Evolutionary conservation across 2,888 invertebrate genomes (phyloP), one percentile per base, ranked within the genome.

Genomic region (Iselma pallidipennis): DNA sequence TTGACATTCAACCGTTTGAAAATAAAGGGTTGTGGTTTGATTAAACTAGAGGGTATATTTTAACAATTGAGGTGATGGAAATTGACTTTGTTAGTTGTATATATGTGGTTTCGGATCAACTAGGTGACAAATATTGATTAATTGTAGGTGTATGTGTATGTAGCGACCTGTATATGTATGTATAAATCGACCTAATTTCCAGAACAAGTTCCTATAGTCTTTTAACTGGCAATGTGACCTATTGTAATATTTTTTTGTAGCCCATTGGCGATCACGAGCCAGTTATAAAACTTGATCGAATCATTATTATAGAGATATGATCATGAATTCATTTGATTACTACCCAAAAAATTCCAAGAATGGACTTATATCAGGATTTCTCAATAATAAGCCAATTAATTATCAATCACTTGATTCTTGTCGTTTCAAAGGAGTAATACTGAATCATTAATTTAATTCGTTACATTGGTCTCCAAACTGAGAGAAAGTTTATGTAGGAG

Each of bases 351-450:
- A 37, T 16, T 19, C 37, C 16, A 16, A 16, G 16, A 37, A 37
- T 16, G 9, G 9, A 37, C 29, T 37, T n/a, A n/a, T n/a, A 37
- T 37, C 16, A 37, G 14, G 16, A 14, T 51, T 28, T 51, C 21
- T 28, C 51, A 12, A 51, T 29, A 51, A 51, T 51, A 51, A 51
- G 21, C 28, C 51, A 50, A 50, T 28, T 50, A 50, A 50, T 50
- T 50, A n/a, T 1, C 25, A 9, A 50, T 19, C 14, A 51, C 25
- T 31, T 31, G 51, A 51, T 5, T 12, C 12, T 51, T 29, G n/a
- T 51, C 28, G 12, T 29, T 51, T 26, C 29, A n/a, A 3, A 28
- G 21, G 28, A 51, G 28, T 31, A n/a, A 26, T 26, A 31, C 26
- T 45, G 19, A 45, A 45, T 45, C 45, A 45, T 19, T 9, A 4